Conservation (phyloP, 2,113 vertebrate genomes). For the Prochilodus magdalenae region DNA sequence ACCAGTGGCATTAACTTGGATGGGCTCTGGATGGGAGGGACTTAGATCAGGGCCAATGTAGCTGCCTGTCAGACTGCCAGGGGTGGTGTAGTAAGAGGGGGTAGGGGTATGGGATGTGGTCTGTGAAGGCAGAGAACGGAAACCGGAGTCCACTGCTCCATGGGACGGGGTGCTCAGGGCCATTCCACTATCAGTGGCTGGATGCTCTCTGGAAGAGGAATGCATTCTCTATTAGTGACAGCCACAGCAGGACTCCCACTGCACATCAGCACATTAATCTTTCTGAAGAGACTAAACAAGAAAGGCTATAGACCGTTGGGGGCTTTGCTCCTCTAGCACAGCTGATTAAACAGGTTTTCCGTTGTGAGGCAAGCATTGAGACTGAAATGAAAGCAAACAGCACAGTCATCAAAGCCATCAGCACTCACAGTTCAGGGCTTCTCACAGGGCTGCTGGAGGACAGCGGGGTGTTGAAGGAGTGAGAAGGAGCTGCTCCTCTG, state of each 20-base stretch:
- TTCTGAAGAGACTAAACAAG: too few relatives aligned
- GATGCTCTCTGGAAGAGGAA: conserved; percentile 72
- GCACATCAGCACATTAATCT: too few relatives aligned
- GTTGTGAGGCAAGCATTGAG: too few relatives aligned
- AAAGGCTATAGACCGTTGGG: too few relatives aligned
- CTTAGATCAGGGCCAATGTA: conserved; percentile 67
- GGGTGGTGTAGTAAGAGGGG: conserved; percentile 69
- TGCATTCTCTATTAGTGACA: not conserved
- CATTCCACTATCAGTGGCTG: conserved; percentile 76
- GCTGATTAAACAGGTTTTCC: too few relatives aligned
- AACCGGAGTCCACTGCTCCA: conserved; percentile 77
- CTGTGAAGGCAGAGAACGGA: conserved; percentile 79
- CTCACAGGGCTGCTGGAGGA: conserved; percentile 94
- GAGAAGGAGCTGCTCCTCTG: conserved; percentile 35
- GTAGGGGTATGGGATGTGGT: conserved; percentile 69
- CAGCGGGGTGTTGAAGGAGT: conserved; percentile 80
- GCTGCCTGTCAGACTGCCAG: conserved; percentile 59
- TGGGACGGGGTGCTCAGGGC: conserved; percentile 79
- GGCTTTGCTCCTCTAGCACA: too few relatives aligned
- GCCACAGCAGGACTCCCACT: too few relatives aligned
- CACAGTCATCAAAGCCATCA: not conserved
- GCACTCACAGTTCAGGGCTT: conserved; percentile 83
- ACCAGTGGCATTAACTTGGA: conserved; percentile 63
- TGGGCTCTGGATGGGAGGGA: conserved; percentile 64
- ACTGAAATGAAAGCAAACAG: not conserved